These are phyloP conservation scores for Trilocha varians DNA, from an alignment of 2,888 invertebrate species.

Conservation along the genomic window DNA sequence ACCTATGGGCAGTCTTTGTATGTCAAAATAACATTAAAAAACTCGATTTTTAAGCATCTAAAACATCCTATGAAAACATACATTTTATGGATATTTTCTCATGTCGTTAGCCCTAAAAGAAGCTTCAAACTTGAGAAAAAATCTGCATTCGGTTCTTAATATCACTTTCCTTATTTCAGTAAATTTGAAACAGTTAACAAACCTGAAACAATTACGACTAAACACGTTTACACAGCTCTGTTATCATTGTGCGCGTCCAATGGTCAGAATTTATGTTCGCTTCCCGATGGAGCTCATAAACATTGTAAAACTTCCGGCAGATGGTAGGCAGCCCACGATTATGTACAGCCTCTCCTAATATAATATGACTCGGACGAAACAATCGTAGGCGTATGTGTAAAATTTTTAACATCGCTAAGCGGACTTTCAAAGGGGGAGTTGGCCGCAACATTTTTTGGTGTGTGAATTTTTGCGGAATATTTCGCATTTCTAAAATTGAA, in stretches of 20 bases:
- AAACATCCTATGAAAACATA: too few relatives aligned
- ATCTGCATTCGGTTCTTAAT: too few relatives aligned
- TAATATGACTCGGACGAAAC: constrained; percentile 28
- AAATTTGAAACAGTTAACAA: not conserved
- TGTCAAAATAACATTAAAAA: too few relatives aligned
- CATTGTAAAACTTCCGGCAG: constrained; percentile 70
- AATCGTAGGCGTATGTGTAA: constrained; percentile 33
- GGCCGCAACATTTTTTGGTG: constrained; percentile 12
- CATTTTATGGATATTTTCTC: too few relatives aligned
- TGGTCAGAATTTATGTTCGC: constrained; percentile 60
- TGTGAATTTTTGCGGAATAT: constrained; percentile 8
- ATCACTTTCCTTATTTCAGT: not conserved
- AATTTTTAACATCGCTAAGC: constrained; percentile 42
- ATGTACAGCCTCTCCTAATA: constrained; percentile 28
- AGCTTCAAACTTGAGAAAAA: too few relatives aligned
- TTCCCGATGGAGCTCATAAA: constrained; percentile 67
- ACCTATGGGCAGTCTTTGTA: too few relatives aligned
- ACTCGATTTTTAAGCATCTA: too few relatives aligned
- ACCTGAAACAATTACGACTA: constrained; percentile 37
- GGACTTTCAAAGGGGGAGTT: constrained; percentile 22
- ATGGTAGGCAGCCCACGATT: constrained; percentile 56
- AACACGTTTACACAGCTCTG: constrained; percentile 42
- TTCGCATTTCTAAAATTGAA: not conserved
- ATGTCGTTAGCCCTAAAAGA: too few relatives aligned
- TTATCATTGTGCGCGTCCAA: constrained; percentile 51